Conservation (phyloP, 2,888 invertebrate species). For the Dastarcus helophoroides region DNA sequence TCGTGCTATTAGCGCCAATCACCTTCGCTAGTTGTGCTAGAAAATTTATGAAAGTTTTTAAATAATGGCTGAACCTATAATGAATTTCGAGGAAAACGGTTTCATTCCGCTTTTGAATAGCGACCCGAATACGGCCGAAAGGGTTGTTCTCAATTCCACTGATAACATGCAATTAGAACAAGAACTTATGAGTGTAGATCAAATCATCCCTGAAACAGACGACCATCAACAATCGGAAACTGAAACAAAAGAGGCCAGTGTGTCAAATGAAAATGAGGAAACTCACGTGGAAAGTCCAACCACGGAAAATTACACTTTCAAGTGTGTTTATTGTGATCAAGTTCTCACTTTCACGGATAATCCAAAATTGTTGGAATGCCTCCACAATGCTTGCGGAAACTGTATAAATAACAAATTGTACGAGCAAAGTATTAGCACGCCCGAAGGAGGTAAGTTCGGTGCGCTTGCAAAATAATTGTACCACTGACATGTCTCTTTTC, state of each 20-base stretch:
- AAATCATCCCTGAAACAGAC: conserved; percentile 5
- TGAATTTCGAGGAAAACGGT: conserved; percentile 11
- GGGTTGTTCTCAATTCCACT: conserved; percentile 6
- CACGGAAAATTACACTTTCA: conserved; percentile 31
- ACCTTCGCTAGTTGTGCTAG: background rate
- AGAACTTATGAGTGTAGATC: conserved; percentile 8
- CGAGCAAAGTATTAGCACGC: conserved; percentile 36
- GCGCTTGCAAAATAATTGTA: too few relatives aligned
- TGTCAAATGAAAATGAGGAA: conserved; percentile 7
- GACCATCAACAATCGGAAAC: conserved; percentile 6
- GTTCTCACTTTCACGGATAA: conserved; percentile 44
- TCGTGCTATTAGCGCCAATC: background rate
- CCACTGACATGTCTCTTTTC: too few relatives aligned
- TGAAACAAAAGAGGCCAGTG: conserved; percentile 4
- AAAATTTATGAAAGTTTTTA: conserved; percentile 2
- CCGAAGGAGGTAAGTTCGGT: conserved; percentile 16
- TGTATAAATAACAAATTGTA: conserved; percentile 60
- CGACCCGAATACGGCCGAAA: conserved; percentile 5
- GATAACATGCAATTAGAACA: conserved; percentile 5
- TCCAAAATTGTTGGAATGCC: conserved; percentile 77
- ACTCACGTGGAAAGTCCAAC: conserved; percentile 30
- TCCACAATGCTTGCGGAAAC: conserved; percentile 72
- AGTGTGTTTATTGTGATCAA: conserved; percentile 38
- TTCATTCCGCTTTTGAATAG: conserved; percentile 9
- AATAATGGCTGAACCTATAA: conserved; percentile 10